Conservation (phyloP, 2,797 vertebrate genomes). For the Tenualosa thibaudeaui region DNA sequence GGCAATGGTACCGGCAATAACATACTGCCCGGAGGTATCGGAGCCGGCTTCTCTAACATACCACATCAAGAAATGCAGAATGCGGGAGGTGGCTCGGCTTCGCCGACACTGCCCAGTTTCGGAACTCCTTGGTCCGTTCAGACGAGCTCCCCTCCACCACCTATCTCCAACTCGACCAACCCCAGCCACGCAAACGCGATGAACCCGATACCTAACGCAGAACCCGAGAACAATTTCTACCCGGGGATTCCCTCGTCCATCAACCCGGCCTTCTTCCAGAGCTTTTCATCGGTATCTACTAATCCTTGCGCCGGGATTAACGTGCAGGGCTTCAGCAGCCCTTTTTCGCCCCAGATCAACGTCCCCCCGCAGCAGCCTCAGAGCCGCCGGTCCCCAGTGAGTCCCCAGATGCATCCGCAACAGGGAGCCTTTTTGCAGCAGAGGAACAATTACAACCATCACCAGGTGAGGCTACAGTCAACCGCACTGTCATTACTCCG, state of each 20-base stretch:
- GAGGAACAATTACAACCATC: slow-evolving; percentile 94
- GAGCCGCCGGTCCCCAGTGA: slow-evolving; percentile 88
- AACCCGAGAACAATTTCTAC: slow-evolving; percentile 89
- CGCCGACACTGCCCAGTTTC: slow-evolving; percentile 87
- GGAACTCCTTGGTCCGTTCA: slow-evolving; percentile 96
- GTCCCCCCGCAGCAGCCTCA: slow-evolving; percentile 82
- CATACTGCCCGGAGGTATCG: slow-evolving; percentile 82
- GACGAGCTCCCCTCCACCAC: slow-evolving; percentile 88
- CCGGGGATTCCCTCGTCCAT: slow-evolving; percentile 89
- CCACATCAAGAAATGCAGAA: slow-evolving; percentile 83
- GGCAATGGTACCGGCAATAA: slow-evolving; percentile 70
- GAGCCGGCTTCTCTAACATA: slow-evolving; percentile 84
- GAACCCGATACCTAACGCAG: slow-evolving; percentile 78
- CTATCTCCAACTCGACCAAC: slow-evolving; percentile 63
- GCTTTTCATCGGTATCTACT: slow-evolving; percentile 86
- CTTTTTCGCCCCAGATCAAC: slow-evolving; percentile 88
- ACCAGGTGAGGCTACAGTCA: slow-evolving; percentile 80
- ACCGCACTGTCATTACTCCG: background rate
- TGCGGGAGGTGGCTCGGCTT: slow-evolving; percentile 78
- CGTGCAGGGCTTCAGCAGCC: slow-evolving; percentile 82
- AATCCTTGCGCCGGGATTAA: slow-evolving; percentile 86
- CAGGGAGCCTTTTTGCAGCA: slow-evolving; percentile 92
- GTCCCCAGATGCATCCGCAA: slow-evolving; percentile 87
- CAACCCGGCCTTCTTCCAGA: slow-evolving; percentile 94
- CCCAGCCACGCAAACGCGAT: slow-evolving; percentile 71